Evolutionary conservation across 2,888 invertebrate species (phyloP).

Genomic region (Syrphus vitripennis): DNA sequence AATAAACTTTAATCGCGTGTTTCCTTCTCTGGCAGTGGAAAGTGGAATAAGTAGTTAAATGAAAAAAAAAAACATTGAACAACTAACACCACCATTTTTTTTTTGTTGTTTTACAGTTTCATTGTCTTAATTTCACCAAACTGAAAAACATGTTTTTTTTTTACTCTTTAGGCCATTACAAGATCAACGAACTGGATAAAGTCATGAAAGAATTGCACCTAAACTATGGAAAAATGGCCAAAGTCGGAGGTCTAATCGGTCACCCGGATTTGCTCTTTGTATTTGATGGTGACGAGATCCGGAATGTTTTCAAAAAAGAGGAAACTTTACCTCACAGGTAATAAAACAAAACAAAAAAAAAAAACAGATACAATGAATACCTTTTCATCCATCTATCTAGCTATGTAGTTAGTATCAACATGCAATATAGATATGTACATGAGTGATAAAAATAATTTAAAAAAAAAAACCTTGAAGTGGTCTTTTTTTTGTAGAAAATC

Average conservation of each 20-base stretch:
- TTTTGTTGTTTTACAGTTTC: constrained; percentile 18
- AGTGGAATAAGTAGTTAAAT: constrained; percentile 13
- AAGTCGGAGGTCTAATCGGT: constrained; percentile 88
- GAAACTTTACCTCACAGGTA: constrained; percentile 86
- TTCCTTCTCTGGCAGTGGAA: constrained; percentile 27
- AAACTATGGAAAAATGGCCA: constrained; percentile 84
- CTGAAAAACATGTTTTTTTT: neutral
- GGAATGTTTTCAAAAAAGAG: constrained; percentile 86
- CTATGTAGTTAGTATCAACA: neutral
- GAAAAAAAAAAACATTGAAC: neutral
- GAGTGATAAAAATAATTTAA: constrained; percentile 34
- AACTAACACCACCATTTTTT: neutral
- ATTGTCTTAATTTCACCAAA: neutral
- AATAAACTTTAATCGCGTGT: constrained; percentile 44
- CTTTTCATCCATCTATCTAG: neutral
- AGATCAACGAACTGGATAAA: constrained; percentile 83
- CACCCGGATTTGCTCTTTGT: constrained; percentile 89
- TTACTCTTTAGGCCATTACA: constrained; percentile 82
- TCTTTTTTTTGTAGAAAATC: neutral
- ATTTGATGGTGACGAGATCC: constrained; percentile 88
- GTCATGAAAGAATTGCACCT: constrained; percentile 83
- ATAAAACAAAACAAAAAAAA: constrained; percentile 36
- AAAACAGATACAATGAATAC: neutral
- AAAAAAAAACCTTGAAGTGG: constrained; percentile 48
- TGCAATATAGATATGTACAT: neutral